A percentile compares a stretch with the other conserved stretches of the same genome.
Conservation (phyloP, 2,797 vertebrate species). For the Miichthys miiuy region DNA sequence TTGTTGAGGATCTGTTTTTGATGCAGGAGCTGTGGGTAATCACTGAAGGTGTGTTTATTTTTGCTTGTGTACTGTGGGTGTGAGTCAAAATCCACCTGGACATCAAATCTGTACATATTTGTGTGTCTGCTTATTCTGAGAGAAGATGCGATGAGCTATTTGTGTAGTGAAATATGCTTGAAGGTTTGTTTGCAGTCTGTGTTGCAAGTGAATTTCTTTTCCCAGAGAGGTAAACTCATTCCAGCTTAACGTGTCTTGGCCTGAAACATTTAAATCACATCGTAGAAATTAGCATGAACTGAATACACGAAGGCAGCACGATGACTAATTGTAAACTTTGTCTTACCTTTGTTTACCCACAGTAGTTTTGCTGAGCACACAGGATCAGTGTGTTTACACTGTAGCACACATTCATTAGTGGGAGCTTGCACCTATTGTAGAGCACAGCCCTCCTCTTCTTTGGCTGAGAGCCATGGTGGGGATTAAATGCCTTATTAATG, state of each 20-base stretch:
- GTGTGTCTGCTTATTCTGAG: slow-evolving; percentile 46
- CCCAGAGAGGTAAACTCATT: slow-evolving; percentile 56
- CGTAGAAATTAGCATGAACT: slow-evolving; percentile 51
- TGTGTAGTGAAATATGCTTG: slow-evolving; percentile 59
- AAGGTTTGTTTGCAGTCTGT: slow-evolving; percentile 70
- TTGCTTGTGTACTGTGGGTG: slow-evolving; percentile 22
- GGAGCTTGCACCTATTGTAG: neutral
- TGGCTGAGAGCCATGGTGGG: neutral
- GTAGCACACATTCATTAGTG: slow-evolving; percentile 31
- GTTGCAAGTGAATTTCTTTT: slow-evolving; percentile 59
- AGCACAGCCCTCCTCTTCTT: neutral
- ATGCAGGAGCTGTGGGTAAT: slow-evolving; percentile 58
- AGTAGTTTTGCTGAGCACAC: slow-evolving; percentile 54
- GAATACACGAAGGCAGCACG: slow-evolving; percentile 18
- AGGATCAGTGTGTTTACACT: slow-evolving; percentile 7
- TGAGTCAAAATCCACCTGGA: slow-evolving; percentile 40
- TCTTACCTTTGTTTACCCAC: slow-evolving; percentile 48
- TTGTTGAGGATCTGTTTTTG: slow-evolving; percentile 41
- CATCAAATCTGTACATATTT: slow-evolving; percentile 27
- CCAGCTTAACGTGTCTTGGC: slow-evolving; percentile 20
- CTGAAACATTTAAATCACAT: slow-evolving; percentile 47
- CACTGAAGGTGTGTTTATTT: slow-evolving; percentile 52
- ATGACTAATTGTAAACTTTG: slow-evolving; percentile 58
- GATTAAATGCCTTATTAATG: slow-evolving; percentile 2
- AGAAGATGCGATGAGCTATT: slow-evolving; percentile 53